Percentiles rank a stretch among this genome's conserved stretches.
Conservation (phyloP, 2,888 invertebrate species). For the Phytoseiulus persimilis region DNA sequence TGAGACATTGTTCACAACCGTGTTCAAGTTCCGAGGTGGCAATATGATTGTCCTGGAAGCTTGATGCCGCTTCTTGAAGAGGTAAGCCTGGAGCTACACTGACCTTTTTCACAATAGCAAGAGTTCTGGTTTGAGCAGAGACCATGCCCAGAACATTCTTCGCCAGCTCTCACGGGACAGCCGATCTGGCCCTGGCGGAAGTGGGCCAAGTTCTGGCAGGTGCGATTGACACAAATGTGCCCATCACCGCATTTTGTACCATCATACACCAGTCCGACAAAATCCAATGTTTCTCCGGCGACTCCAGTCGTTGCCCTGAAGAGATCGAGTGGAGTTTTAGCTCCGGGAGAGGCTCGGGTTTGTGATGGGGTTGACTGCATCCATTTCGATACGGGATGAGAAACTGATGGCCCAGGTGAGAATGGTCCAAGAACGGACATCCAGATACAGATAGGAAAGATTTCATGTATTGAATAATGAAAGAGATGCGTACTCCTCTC, state of each 20-base stretch:
- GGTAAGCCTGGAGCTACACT: background rate
- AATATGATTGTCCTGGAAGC: no score
- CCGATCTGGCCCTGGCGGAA: background rate
- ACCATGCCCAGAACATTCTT: slow-evolving; percentile 18
- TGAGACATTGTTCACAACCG: background rate
- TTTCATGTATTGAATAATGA: background rate
- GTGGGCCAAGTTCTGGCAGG: slow-evolving; percentile 8
- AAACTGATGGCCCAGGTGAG: no score
- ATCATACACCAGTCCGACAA: slow-evolving; percentile 74
- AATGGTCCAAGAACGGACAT: no score
- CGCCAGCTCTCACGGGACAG: slow-evolving; percentile 11
- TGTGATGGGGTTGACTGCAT: no score
- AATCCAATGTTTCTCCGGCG: slow-evolving; percentile 61
- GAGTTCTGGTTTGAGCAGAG: slow-evolving; percentile 81
- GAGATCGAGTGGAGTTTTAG: slow-evolving; percentile 41
- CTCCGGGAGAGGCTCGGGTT: background rate
- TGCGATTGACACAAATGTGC: slow-evolving; percentile 51
- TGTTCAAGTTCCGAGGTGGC: no score
- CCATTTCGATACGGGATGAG: no score
- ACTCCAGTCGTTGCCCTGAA: slow-evolving; percentile 66
- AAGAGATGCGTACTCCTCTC: slow-evolving; percentile 38
- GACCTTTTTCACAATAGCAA: slow-evolving; percentile 76
- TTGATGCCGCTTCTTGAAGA: background rate
- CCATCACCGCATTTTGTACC: slow-evolving; percentile 88
- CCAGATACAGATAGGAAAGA: no score